Percentiles rank a stretch among this genome's conserved stretches.
Evolutionary conservation across 2,888 invertebrate species (phyloP).

Genomic region (Acanthosepion esculentum): DNA sequence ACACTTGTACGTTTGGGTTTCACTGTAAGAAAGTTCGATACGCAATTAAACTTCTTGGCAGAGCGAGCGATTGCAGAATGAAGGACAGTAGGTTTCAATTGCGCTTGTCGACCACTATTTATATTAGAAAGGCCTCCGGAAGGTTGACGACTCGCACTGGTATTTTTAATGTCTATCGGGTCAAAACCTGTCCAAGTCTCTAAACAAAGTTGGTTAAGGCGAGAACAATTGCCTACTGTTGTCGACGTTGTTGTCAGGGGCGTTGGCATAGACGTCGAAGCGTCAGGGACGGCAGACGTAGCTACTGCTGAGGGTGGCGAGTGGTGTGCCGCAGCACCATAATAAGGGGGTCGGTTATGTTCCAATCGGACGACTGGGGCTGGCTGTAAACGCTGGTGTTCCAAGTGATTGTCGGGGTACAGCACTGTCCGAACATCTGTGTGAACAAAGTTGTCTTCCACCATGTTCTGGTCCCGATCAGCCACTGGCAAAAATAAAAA

Average conservation of each 20-base stretch:
- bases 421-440: background rate
- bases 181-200: background rate
- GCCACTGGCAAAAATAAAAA: background rate
- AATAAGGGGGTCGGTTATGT: background rate
- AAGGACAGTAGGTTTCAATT: background rate
- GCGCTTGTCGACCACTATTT: background rate
- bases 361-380: constrained; percentile 33
- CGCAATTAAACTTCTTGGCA: background rate
- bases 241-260: background rate
- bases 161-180: background rate
- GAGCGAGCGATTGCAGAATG: background rate
- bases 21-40: background rate
- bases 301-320: background rate
- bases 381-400: background rate
- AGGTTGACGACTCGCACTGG: background rate
- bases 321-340: background rate
- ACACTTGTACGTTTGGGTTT: background rate
- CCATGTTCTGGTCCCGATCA: background rate
- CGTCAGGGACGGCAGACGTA: background rate
- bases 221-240: background rate
- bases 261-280: background rate
- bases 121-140: background rate
- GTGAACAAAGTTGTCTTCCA: constrained; percentile 11
- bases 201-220: background rate
- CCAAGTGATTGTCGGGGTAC: background rate